Evolutionary conservation across 2,797 vertebrate species (phyloP), one percentile per base, ranked within the genome.

Genomic region (Clarias pachynema): DNA sequence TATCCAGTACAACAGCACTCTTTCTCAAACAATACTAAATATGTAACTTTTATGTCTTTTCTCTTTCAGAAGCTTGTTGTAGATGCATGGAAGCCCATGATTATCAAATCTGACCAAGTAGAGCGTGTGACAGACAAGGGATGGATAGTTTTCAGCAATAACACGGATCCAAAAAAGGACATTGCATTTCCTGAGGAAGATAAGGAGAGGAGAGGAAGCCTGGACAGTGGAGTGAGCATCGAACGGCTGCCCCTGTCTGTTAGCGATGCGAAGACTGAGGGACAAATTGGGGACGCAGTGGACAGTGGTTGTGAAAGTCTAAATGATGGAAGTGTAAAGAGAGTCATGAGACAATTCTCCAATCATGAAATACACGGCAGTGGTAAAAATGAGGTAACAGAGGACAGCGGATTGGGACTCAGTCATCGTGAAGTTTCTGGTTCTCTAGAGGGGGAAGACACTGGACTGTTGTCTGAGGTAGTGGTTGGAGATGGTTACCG

Each of bases 221-320:
- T 92, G 82, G 94, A 95, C 89, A 95, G 94, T 0, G 93, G 94
- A 0, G 87, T 95, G 26, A 90, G 89, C 89, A 77, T 93, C 24
- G 89, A 86, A 69, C 65, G 78, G 14, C 78, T 85, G 66, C 85
- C 86, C 34, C 81, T 90, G 7, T 57, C 74, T 0, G 24, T 81
- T 15, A 88, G 63, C 8, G 84, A 62, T 0, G 56, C 2, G 20
- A 83, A 15, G 59, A 22, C 15, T 65, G 82, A 24, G 59, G 85
- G n/a, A 65, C 79, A 84, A 6, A 49, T 2, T 0, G 68, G 29
- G 9, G 83, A 9, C 8, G 89, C 74, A 69, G 93, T 95, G 7
- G 95, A 96, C 91, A 96, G 95, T 0, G 95, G 95, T 26, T 96
- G 90, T 65, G 94, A 89, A 63, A 96, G 95, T 86, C 82, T 95